A percentile compares a stretch with the other conserved stretches of the same genome.
Conservation (phyloP, 2,888 invertebrate genomes). For the Cerastis leucographa region DNA sequence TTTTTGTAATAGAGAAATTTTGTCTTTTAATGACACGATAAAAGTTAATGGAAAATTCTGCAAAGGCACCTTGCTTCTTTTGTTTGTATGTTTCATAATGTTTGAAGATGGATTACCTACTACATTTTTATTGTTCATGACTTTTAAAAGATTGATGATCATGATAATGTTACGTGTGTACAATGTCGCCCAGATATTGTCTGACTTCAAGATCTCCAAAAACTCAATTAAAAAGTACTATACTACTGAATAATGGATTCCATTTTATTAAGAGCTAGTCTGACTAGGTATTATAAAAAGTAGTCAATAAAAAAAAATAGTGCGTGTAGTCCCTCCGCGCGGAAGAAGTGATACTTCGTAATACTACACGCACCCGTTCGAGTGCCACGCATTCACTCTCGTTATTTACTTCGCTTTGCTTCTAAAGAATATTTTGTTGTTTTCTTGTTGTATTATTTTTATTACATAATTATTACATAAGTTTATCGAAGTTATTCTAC, state of each 20-base stretch:
- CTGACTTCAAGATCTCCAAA: too few relatives aligned
- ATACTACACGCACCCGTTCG: too few relatives aligned
- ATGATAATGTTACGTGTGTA: too few relatives aligned
- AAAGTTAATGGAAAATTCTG: conserved; percentile 25
- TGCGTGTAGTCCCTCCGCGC: too few relatives aligned
- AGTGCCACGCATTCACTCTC: too few relatives aligned
- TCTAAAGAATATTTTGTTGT: too few relatives aligned
- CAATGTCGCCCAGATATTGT: neutral
- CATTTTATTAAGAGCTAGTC: neutral
- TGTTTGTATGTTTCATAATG: neutral
- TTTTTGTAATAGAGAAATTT: conserved; percentile 14
- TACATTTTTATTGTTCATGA: neutral
- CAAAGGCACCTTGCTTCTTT: neutral
- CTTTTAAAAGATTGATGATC: neutral
- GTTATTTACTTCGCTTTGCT: too few relatives aligned
- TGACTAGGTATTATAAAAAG: neutral
- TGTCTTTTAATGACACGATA: conserved; percentile 15
- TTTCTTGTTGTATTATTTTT: too few relatives aligned
- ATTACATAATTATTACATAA: too few relatives aligned
- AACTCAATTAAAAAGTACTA: too few relatives aligned
- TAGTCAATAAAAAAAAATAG: neutral
- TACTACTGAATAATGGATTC: neutral
- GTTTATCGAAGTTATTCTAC: too few relatives aligned
- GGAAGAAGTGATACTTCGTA: too few relatives aligned
- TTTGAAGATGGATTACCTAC: neutral